These are phyloP conservation scores for Heterodera carotae DNA, from an alignment of 1,140 invertebrate species.

Conservation along the genomic window DNA sequence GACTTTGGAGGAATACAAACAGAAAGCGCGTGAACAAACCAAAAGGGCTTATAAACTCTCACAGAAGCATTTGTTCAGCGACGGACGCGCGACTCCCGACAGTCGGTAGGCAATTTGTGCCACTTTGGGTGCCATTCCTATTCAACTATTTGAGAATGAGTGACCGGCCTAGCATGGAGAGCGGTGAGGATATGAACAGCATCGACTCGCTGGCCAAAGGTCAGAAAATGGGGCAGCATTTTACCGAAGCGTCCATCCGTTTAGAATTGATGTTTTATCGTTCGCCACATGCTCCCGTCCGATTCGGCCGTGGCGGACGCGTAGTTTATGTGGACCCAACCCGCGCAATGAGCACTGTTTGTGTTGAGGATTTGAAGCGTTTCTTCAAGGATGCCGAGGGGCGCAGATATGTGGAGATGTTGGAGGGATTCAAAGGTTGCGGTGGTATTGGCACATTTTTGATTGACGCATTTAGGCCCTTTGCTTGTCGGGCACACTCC, in stretches of 20 bases:
- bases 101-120: slow-evolving; percentile 33
- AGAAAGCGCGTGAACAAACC: slow-evolving; percentile 18
- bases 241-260: too few relatives aligned
- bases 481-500: slow-evolving; percentile 46
- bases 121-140: slow-evolving; percentile 4
- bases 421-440: slow-evolving; percentile 54
- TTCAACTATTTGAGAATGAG: slow-evolving; percentile 44
- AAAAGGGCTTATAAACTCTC: slow-evolving; percentile 42
- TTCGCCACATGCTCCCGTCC: slow-evolving; percentile 37
- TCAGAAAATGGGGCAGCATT: slow-evolving; percentile 14
- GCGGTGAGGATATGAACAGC: slow-evolving; percentile 48
- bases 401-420: slow-evolving; percentile 42
- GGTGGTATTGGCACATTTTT: neutral
- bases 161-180: slow-evolving; percentile 47
- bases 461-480: slow-evolving; percentile 42
- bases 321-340: slow-evolving; percentile 49
- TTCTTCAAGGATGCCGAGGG: slow-evolving; percentile 27
- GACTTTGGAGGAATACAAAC: slow-evolving; percentile 45
- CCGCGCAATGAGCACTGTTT: slow-evolving; percentile 37
- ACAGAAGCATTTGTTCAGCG: slow-evolving; percentile 51
- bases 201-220: slow-evolving; percentile 48
- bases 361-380: slow-evolving; percentile 48
- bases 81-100: slow-evolving; percentile 53
- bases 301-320: slow-evolving; percentile 42
- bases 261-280: slow-evolving; percentile 53